A percentile compares a stretch with the other conserved stretches of the same genome.
Conservation (phyloP, 2,797 vertebrate genomes). For the Babyrousa celebensis region DNA sequence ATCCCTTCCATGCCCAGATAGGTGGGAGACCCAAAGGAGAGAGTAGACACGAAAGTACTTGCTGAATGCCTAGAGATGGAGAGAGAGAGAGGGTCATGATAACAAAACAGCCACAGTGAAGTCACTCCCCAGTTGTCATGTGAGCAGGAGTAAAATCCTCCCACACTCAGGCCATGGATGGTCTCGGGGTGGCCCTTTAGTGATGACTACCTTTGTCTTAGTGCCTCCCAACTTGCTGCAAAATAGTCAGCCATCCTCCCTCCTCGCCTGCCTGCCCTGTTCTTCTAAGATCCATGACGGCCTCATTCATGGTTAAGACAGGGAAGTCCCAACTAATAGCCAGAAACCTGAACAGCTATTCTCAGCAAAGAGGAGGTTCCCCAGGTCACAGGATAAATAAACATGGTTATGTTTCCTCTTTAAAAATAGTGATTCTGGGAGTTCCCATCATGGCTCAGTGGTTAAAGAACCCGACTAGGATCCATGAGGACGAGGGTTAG, state of each 20-base stretch:
- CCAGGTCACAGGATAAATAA: slow-evolving; percentile 55
- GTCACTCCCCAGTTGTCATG: neutral
- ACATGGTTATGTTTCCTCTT: slow-evolving; percentile 34
- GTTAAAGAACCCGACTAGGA: too few relatives aligned
- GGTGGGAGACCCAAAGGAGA: neutral
- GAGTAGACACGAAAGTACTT: neutral
- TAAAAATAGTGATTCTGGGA: slow-evolving; percentile 58
- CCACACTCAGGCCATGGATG: neutral
- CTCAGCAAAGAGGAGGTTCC: slow-evolving; percentile 5
- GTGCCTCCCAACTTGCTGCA: neutral
- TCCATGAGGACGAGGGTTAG: too few relatives aligned
- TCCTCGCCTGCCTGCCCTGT: neutral
- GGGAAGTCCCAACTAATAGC: neutral
- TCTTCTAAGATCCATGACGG: neutral
- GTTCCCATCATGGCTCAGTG: too few relatives aligned
- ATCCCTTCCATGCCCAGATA: neutral
- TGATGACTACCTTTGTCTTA: neutral
- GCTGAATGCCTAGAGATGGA: neutral
- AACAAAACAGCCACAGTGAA: neutral
- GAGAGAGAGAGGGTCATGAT: neutral
- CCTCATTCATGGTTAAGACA: neutral
- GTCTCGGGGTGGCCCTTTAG: neutral
- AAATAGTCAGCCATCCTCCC: neutral
- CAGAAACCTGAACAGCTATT: slow-evolving; percentile 42
- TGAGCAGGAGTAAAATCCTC: slow-evolving; percentile 20